phyloP scores from a whole-genome alignment of 2,113 vertebrate genomes.

The Sialia sialis region DNA sequence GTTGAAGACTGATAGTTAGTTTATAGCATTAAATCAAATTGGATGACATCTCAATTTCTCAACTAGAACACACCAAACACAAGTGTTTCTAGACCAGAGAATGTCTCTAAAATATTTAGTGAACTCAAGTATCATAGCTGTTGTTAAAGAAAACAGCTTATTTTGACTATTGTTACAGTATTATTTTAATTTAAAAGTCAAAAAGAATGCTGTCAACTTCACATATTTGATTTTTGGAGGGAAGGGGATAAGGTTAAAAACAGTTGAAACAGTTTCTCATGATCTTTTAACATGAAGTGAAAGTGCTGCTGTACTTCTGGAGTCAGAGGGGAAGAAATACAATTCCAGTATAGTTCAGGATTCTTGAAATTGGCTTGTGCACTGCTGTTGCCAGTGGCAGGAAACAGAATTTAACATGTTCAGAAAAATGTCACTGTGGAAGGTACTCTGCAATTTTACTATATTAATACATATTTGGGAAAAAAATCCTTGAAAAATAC shows the following conservation, averaged over 20 bases:
- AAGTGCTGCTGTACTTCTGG: not conserved
- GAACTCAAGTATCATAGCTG: not conserved
- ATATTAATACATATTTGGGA: not conserved
- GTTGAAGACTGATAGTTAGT: not conserved
- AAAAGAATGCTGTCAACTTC: not conserved
- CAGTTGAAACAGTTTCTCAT: not conserved
- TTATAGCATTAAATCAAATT: not conserved
- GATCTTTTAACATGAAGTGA: not conserved
- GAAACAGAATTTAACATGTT: not conserved
- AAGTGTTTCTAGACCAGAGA: not conserved
- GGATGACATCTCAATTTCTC: not conserved
- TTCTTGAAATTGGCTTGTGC: not conserved
- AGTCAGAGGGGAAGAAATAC: not conserved
- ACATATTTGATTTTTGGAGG: not conserved
- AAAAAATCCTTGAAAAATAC: not conserved
- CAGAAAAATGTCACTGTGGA: not conserved
- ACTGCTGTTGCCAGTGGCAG: not conserved
- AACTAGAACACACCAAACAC: not conserved
- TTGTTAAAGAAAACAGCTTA: not conserved
- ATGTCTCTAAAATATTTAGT: not conserved
- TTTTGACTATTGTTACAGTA: not conserved
- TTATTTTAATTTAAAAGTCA: not conserved
- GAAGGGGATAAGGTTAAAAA: not conserved
- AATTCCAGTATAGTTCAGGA: not conserved
- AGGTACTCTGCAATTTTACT: not conserved